Base-by-base conservation (phyloP, 2,888 invertebrate species). In the Ormyrus rosae region DNA sequence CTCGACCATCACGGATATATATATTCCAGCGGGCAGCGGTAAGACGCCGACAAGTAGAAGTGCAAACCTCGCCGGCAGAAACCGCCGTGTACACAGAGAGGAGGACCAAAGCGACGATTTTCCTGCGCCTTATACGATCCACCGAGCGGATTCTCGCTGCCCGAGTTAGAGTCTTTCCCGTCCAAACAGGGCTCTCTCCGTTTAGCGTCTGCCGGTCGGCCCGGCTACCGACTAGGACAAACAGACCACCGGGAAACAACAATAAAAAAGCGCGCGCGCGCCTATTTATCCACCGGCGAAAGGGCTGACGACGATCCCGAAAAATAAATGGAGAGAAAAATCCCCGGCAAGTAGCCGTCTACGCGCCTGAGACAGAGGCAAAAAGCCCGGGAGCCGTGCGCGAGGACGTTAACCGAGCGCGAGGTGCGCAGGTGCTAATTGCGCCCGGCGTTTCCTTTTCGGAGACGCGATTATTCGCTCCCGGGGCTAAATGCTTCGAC, bases 181-280 rank as follows among this genome's bases (percentile, higher is more conserved):
- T 11, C 48, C 71, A 75, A 75, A 80, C 60, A 80, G 46, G 13
- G n/a, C 0, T 13, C 10, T 34, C 13, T 10, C 51, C 60, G 56
- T 63, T 69, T 67, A 58, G 53, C 60, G 56, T 7, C 50, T 56
- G 10, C 19, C 19, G 45, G 10, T 19, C 50, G 19, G 46, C 10
- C 4, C 58, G 7, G 85, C 87, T 87, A 87, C 87, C 84, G 87
- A 56, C 67, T 50, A 64, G 64, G 86, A 85, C 86, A 88, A 88
- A 87, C 84, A 87, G 70, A 7, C 60, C 45, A 13, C 8, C 50
- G 10, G 48, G 67, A 58, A 50, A 69, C 69, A 80, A 82, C 75
- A 76, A 82, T 65, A 76, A 75, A 68, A 50, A 80, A 74, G 70
- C 58, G 65, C 67, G 13, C 67, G 13, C 60, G 71, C 60, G 71